Conservation (phyloP, 2,888 invertebrate genomes). For the Lycocerus yunnanus region DNA sequence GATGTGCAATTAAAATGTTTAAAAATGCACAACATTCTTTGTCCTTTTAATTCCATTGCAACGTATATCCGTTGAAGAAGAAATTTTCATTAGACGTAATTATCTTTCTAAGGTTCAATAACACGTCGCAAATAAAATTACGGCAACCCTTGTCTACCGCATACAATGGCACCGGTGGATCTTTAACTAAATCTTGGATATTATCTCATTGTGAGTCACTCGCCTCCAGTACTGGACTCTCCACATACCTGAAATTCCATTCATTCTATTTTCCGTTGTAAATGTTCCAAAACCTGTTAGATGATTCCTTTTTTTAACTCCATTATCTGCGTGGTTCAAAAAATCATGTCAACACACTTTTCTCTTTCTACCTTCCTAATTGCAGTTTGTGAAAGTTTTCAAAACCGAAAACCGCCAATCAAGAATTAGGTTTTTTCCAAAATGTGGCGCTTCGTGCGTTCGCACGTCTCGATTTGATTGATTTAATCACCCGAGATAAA, state of each 20-base stretch:
- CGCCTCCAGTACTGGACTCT: constrained; percentile 15
- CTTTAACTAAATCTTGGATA: constrained; percentile 16
- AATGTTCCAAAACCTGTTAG: background rate
- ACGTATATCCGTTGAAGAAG: background rate
- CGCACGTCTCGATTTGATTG: background rate
- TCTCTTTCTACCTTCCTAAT: background rate
- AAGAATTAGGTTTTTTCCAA: too few species aligned
- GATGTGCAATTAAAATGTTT: background rate
- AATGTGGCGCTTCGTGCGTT: background rate
- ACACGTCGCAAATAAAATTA: constrained; percentile 1
- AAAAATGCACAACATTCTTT: background rate
- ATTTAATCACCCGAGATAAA: background rate
- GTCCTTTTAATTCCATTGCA: background rate
- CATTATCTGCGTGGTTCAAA: background rate
- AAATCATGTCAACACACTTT: background rate
- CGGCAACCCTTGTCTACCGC: constrained; percentile 10
- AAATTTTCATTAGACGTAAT: background rate
- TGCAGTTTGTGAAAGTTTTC: background rate
- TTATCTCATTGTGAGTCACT: constrained; percentile 20
- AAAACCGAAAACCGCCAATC: too few species aligned
- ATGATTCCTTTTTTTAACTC: background rate
- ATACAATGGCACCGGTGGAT: constrained; percentile 10
- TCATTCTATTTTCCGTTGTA: background rate
- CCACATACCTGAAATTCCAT: constrained; percentile 9
- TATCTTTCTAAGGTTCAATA: background rate